Evolutionary conservation across 2,888 invertebrate genomes (phyloP), one percentile per base, ranked within the genome.

Genomic region (Anorthoa munda): DNA sequence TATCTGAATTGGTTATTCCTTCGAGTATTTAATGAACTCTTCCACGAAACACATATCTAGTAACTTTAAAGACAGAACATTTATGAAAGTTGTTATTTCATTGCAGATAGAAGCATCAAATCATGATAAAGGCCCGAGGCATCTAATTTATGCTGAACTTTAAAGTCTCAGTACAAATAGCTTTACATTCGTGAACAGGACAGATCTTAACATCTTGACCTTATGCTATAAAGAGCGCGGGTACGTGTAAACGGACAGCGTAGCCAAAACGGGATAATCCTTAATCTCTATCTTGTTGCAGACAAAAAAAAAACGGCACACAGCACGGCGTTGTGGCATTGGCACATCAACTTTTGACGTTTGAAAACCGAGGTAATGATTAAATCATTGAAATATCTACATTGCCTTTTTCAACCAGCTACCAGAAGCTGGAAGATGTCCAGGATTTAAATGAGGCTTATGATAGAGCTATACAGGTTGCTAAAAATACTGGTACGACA

Each of bases 101-200:
- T n/a, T 63, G 17, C 9, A 59, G 17, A 26, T 7, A 59, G 21
- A 17, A 50, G 66, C 51, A 58, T 75, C 58, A 58, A 58, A 59
- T 74, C n/a, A 58, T 46, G n/a, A 51, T 75, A 18, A 50, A 75
- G 31, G 58, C 46, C 26, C 26, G 2, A 46, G 26, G 0, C 26
- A 59, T 59, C 59, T 76, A 26, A 50, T 77, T 76, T 59, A 23
- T 31, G 18, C 48, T 64, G 39, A 76, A 70, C 51, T 70, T 53
- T 51, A 39, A 21, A 63, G 39, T 51, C 18, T 18, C 26, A 48
- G 31, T 39, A 75, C 53, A 53, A 66, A 66, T 59, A 53, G 59
- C 18, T 46, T 13, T 59, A 60, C 45, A 26, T 39, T 2, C 64
- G 39, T 55, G 31, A 53, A 66, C 15, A 55, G 55, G 48, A 67